A percentile compares a stretch with the other conserved stretches of the same genome.
These are phyloP conservation scores for Aphaenogaster rudis DNA, from an alignment of 1,140 invertebrate genomes.

Conservation along the genomic window DNA sequence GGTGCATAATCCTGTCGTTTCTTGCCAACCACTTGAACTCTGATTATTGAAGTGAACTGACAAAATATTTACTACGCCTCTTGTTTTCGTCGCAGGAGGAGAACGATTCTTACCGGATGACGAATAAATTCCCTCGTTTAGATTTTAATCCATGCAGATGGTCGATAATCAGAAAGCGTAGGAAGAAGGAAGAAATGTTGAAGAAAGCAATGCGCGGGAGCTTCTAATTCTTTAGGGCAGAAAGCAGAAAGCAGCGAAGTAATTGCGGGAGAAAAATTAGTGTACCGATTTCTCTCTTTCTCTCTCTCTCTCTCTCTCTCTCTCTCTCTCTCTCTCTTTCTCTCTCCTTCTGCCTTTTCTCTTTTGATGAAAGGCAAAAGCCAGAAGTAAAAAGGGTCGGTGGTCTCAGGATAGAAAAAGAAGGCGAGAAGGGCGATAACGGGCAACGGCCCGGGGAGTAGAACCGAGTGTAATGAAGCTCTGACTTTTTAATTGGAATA, in stretches of 20 bases:
- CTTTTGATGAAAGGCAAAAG: constrained; percentile 73
- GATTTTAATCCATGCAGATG: constrained; percentile 1
- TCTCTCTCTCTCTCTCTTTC: not conserved
- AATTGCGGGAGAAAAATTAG: constrained; percentile 82
- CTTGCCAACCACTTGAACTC: not conserved
- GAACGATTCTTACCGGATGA: not conserved
- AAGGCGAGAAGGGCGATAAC: constrained; percentile 60
- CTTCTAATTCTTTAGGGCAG: constrained; percentile 78
- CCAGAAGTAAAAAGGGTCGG: constrained; percentile 74
- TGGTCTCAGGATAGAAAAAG: constrained; percentile 8
- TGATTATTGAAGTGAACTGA: not conserved
- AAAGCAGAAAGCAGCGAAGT: constrained; percentile 78
- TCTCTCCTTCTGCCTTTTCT: not conserved
- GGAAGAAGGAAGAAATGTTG: not conserved
- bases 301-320: not conserved
- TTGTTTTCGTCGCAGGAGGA: not conserved
- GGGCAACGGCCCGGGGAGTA: constrained; percentile 48
- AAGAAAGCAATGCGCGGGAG: constrained; percentile 9
- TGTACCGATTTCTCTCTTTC: not conserved
- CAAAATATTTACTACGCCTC: not conserved
- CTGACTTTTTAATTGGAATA: constrained; percentile 87
- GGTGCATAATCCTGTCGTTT: not conserved
- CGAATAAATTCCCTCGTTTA: constrained; percentile 26
- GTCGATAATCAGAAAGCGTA: not conserved
- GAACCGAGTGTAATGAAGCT: constrained; percentile 86